phyloP scores from a whole-genome alignment of 2,888 invertebrate genomes.

The Xestia xanthographa region DNA sequence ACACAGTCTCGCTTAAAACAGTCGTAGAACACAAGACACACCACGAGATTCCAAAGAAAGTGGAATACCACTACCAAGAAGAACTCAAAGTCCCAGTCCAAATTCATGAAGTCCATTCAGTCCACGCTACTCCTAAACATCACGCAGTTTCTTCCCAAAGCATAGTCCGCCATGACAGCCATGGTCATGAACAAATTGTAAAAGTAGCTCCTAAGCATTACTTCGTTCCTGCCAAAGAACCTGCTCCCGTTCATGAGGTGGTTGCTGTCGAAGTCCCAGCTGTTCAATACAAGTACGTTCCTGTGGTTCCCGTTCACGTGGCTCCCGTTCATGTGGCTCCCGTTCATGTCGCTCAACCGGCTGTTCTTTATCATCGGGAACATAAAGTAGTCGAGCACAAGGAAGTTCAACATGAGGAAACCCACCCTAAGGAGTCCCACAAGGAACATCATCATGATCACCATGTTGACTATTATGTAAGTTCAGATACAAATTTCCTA shows the following conservation, averaged over 20 bases:
- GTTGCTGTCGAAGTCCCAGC: conserved; percentile 49
- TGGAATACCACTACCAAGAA: conserved; percentile 57
- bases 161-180: conserved; percentile 68
- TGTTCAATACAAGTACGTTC: conserved; percentile 46
- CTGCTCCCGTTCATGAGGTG: conserved; percentile 69
- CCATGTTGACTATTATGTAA: conserved; percentile 79
- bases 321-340: conserved; percentile 38
- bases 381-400: conserved; percentile 44
- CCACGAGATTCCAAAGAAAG: conserved; percentile 75
- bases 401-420: conserved; percentile 56
- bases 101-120: conserved; percentile 32
- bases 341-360: conserved; percentile 42
- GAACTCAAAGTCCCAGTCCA: conserved; percentile 28
- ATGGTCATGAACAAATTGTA: conserved; percentile 62
- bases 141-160: conserved; percentile 76
- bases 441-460: conserved; percentile 65
- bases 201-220: conserved; percentile 67
- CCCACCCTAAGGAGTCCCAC: conserved; percentile 63
- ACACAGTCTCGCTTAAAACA: conserved; percentile 68
- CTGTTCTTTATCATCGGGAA: conserved; percentile 24
- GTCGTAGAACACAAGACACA: conserved; percentile 75
- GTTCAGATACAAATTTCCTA: conserved; percentile 44
- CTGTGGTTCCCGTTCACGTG: conserved; percentile 38
- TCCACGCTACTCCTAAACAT: conserved; percentile 57
- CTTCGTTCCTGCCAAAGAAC: conserved; percentile 68